Evolutionary conservation across 1,140 invertebrate species (phyloP).

Genomic region (Drosophila nannoptera): DNA sequence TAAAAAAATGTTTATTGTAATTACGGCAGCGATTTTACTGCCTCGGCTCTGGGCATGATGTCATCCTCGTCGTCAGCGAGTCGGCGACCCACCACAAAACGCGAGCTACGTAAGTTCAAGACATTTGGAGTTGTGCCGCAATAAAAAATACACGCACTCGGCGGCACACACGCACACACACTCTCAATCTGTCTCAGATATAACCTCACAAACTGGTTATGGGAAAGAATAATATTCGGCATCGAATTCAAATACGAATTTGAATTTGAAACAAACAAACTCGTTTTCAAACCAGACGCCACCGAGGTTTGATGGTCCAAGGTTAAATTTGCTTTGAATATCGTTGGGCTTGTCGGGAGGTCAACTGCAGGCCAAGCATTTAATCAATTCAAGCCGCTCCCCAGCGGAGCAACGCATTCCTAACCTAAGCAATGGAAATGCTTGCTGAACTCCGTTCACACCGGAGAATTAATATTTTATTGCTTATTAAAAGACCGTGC

Average conservation of each 20-base stretch:
- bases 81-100: conserved; percentile 23
- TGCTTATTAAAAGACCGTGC: too few relatives aligned
- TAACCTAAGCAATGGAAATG: conserved; percentile 40
- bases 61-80: conserved; percentile 47
- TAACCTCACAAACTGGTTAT: conserved; percentile 55
- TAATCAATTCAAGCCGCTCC: conserved; percentile 67
- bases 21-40: conserved; percentile 67
- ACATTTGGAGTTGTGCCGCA: conserved; percentile 58
- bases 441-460: neutral
- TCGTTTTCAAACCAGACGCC: conserved; percentile 10
- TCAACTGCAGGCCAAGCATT: conserved; percentile 65
- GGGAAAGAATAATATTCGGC: conserved; percentile 31
- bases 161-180: too few relatives aligned
- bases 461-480: too few relatives aligned
- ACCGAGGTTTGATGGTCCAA: conserved; percentile 60
- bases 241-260: conserved; percentile 28
- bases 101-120: conserved; percentile 20
- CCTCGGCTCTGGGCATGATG: conserved; percentile 48
- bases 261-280: conserved; percentile 23
- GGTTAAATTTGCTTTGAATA: conserved; percentile 44
- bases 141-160: conserved; percentile 10
- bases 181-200: neutral
- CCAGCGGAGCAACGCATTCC: conserved; percentile 33
- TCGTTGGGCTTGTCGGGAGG: conserved; percentile 33
- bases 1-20: conserved; percentile 63